Base-by-base conservation (phyloP, 1,140 invertebrate genomes). In the Diprion similis region DNA sequence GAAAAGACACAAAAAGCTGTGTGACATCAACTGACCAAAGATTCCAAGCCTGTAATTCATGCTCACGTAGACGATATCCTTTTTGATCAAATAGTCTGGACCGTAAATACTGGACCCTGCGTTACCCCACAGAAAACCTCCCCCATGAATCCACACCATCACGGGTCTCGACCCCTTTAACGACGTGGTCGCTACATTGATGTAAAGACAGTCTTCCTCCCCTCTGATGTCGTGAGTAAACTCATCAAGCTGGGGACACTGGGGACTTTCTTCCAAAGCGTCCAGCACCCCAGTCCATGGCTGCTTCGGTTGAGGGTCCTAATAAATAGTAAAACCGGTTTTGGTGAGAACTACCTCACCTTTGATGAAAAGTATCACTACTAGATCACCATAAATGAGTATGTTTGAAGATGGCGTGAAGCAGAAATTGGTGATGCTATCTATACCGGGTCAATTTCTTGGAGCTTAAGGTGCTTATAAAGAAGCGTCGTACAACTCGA, bases 131-230 rank as follows among this genome's bases (percentile, higher is more conserved):
- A 83, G 80, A 75, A 93, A 92, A 46, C 85, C 90, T 24, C 94
- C 94, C 10, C 93, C 93, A 81, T 93, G 91, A 37, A 95, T 90
- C 80, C 87, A 94, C 2, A 94, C 89, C 83, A 94, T 89, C 0
- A 94, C 92, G 0, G 93, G 91, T 8, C 66, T 71, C 11, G 66
- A 70, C 11, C 11, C 24, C 0, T 6, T 69, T 1, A 78, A n/a
- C 8, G 45, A 24, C 10, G 72, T 71, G 45, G 77, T 69, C 2
- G 68, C 74, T 10, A 80, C 69, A 11, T 79, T 80, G n/a, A 80
- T 67, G 46, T 80, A 79, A 17, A 80, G 75, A 51, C 78, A 79
- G 45, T 80, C 79, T 51, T 80, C 79, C 17, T 13, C 19, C 0
- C 79, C 79, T 7, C 72, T 19, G 1, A 79, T 10, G 0, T 19